Evolutionary conservation across 2,797 vertebrate species (phyloP).

Genomic region (Coregonus sp.): DNA sequence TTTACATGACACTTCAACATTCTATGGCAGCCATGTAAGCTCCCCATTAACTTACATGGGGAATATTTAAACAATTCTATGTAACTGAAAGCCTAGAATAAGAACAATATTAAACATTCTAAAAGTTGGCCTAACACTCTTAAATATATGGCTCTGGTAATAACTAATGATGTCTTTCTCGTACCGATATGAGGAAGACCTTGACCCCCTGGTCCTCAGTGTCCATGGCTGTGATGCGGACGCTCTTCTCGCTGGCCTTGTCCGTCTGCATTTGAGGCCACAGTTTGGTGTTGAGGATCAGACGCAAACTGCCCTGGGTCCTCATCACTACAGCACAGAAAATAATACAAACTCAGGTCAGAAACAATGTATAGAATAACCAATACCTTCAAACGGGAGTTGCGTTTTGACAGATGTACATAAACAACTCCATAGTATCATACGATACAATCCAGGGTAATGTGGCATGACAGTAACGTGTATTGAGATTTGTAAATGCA

Average conservation of each 20-base stretch:
- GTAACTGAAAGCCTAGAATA: no score
- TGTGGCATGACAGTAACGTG: not conserved
- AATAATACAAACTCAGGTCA: conserved; percentile 7
- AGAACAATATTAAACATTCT: no score
- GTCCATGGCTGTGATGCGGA: conserved; percentile 85
- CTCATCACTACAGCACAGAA: conserved; percentile 77
- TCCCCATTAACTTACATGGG: no score
- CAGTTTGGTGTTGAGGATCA: conserved; percentile 88
- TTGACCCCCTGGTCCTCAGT: conserved; percentile 86
- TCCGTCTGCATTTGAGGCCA: conserved; percentile 90
- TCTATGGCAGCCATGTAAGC: no score
- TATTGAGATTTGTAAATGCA: not conserved
- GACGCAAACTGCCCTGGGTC: conserved; percentile 84
- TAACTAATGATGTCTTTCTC: conserved; percentile 17
- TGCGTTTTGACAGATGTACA: no score
- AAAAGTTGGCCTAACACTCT: no score
- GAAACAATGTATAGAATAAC: not conserved
- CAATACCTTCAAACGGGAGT: not conserved
- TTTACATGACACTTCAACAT: no score
- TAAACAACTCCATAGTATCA: not conserved
- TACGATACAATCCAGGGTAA: not conserved
- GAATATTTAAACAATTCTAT: no score
- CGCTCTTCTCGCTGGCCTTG: conserved; percentile 86
- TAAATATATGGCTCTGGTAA: no score
- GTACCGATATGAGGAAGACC: conserved; percentile 86